Percentiles rank a stretch among this genome's conserved stretches.
Conservation (phyloP, 2,797 vertebrate species). For the Lacerta viridis region DNA sequence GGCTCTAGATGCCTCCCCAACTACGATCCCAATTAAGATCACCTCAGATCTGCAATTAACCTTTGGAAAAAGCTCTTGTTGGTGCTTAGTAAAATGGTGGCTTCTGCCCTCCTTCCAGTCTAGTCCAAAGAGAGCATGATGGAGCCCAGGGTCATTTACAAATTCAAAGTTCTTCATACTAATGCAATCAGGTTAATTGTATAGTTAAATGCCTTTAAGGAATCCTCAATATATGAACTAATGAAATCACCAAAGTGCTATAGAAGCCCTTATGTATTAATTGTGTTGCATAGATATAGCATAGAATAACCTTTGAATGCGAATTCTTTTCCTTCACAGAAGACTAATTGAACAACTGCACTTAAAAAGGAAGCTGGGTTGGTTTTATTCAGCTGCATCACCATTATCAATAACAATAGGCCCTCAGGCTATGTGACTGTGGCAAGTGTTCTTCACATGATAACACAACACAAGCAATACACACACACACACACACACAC, state of each 20-base stretch:
- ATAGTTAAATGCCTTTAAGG: not conserved
- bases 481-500: no score
- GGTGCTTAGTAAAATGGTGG: not conserved
- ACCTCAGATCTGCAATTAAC: no score
- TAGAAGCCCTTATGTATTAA: not conserved
- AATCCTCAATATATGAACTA: not conserved
- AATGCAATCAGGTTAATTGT: not conserved
- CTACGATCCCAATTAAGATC: not conserved
- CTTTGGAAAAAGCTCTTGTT: not conserved
- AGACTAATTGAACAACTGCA: not conserved
- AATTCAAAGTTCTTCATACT: not conserved
- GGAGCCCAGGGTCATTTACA: not conserved
- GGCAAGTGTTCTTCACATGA: not conserved
- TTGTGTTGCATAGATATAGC: not conserved
- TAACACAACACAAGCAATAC: not conserved
- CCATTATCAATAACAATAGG: not conserved
- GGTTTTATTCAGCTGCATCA: not conserved
- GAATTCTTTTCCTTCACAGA: not conserved
- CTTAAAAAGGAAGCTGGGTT: not conserved
- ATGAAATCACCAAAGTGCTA: not conserved
- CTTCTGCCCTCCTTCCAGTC: not conserved
- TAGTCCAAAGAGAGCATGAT: not conserved
- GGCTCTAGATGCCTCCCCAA: not conserved
- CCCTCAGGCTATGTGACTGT: not conserved
- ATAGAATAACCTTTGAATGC: not conserved